Evolutionary conservation across 2,888 invertebrate genomes (phyloP).

Genomic region (Sepiola atlantica): DNA sequence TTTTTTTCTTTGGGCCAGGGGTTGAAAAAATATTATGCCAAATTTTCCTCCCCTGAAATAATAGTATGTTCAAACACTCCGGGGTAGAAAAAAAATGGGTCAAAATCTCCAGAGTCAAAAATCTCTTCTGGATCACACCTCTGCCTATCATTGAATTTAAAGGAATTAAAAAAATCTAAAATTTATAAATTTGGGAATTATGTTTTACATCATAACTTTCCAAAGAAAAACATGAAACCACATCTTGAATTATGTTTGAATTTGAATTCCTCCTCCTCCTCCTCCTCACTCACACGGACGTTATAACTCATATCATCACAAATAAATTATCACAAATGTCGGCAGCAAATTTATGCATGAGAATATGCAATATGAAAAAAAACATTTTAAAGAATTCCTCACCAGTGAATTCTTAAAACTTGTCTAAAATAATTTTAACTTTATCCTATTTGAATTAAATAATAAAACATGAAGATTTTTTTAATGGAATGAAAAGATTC

Average conservation of each 20-base stretch:
- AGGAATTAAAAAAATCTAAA: not conserved
- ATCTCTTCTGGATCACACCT: too few species aligned
- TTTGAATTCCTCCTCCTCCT: not conserved
- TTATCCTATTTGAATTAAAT: not conserved
- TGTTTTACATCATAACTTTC: not conserved
- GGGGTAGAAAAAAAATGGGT: too few species aligned
- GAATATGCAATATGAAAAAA: not conserved
- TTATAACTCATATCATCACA: not conserved
- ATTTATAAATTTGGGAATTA: not conserved
- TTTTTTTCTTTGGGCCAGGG: too few species aligned
- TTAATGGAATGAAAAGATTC: not conserved
- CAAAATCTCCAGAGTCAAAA: too few species aligned
- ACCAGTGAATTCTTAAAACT: not conserved
- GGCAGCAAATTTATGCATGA: slow-evolving; percentile 18
- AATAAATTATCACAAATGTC: not conserved
- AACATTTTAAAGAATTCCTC: not conserved
- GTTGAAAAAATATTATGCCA: too few species aligned
- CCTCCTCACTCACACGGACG: not conserved
- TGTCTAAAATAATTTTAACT: not conserved
- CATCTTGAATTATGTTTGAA: not conserved
- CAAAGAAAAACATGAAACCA: not conserved
- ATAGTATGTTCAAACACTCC: too few species aligned
- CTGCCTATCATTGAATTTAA: not conserved
- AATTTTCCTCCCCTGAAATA: too few species aligned
- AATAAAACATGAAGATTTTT: not conserved